These are phyloP conservation scores for Cochlearius cochlearius DNA, from an alignment of 2,113 vertebrate genomes.

Conservation along the genomic window DNA sequence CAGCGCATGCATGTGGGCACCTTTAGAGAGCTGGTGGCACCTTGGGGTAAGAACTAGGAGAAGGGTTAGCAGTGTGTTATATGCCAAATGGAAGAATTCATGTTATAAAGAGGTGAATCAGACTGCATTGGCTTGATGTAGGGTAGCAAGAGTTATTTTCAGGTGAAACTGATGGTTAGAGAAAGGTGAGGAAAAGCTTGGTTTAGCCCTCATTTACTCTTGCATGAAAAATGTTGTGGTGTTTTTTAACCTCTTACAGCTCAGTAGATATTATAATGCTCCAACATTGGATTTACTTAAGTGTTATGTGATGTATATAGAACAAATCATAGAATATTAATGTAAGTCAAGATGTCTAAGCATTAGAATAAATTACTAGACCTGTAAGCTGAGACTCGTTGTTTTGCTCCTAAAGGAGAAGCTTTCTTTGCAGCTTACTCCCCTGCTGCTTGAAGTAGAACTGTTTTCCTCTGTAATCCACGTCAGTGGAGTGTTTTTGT, in stretches of 20 bases:
- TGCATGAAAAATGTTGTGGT: not conserved
- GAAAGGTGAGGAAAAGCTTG: not conserved
- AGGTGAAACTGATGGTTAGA: not conserved
- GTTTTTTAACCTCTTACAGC: not conserved
- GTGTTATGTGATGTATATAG: not conserved
- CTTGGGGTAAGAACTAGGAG: not conserved
- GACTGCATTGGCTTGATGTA: not conserved
- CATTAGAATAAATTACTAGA: not conserved
- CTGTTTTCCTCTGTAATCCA: not conserved
- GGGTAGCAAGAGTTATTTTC: not conserved
- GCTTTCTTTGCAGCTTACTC: not conserved
- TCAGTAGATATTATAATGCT: not conserved
- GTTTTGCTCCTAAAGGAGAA: not conserved
- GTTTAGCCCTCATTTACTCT: not conserved
- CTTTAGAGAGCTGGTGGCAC: not conserved
- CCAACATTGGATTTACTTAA: not conserved
- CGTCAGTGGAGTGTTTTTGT: not conserved
- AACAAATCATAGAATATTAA: not conserved
- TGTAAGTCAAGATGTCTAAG: not conserved
- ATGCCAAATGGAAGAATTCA: not conserved
- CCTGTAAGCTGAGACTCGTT: not conserved
- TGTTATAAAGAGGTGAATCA: not conserved
- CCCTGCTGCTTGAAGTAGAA: not conserved
- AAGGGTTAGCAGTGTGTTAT: not conserved
- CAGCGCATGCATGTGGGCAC: rapidly evolving